A percentile compares a stretch with the other conserved stretches of the same genome.
Conservation (phyloP, 2,113 vertebrate genomes). For the Crocuta crocuta region DNA sequence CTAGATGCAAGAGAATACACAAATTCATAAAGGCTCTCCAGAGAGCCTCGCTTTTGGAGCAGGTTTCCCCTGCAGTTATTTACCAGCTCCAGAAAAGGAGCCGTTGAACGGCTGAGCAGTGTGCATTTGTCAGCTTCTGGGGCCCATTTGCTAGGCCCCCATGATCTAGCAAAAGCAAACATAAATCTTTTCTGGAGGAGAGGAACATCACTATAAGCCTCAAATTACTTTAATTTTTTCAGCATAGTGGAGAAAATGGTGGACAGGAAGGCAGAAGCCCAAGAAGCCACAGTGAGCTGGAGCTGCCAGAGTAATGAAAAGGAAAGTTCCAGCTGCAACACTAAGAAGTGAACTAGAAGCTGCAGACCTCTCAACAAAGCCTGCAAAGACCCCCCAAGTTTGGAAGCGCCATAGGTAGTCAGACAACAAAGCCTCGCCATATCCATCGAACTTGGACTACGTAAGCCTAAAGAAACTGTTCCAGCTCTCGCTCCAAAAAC, state of each 20-base stretch:
- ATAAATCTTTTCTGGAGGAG: background rate
- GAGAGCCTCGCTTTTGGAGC: background rate
- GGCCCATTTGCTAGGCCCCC: background rate
- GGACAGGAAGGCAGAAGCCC: background rate
- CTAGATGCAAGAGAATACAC: background rate
- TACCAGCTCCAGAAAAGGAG: background rate
- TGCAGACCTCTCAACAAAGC: slow-evolving; percentile 90
- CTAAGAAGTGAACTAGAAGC: slow-evolving; percentile 91
- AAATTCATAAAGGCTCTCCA: background rate
- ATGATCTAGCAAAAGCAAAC: background rate
- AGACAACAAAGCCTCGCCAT: slow-evolving; percentile 92
- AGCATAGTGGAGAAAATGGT: background rate
- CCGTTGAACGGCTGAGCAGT: background rate
- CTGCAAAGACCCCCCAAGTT: slow-evolving; percentile 96
- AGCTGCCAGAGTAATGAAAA: slow-evolving; percentile 91
- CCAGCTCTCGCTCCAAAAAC: slow-evolving; percentile 93
- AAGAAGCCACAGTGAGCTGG: background rate
- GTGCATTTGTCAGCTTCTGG: background rate
- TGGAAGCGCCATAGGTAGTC: slow-evolving; percentile 93
- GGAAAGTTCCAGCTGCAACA: slow-evolving; percentile 91
- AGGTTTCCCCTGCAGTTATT: background rate
- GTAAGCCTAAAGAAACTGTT: slow-evolving; percentile 94
- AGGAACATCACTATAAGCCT: background rate
- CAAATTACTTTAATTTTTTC: background rate
- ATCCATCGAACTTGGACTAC: slow-evolving; percentile 96